Evolutionary conservation across 2,888 invertebrate species (phyloP).

Genomic region (Prenolepis imparis): DNA sequence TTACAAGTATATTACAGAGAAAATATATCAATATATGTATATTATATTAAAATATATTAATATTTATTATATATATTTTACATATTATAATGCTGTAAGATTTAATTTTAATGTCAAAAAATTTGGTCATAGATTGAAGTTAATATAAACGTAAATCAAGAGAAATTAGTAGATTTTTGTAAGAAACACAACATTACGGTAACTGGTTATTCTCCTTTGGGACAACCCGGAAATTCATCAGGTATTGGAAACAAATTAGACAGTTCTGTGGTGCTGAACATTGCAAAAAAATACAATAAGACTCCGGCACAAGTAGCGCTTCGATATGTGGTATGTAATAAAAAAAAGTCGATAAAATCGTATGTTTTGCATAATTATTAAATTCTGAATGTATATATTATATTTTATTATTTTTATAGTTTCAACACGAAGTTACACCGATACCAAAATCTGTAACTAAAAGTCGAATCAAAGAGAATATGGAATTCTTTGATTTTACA

Average conservation of each 20-base stretch:
- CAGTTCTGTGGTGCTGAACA: constrained; percentile 88
- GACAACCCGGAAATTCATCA: constrained; percentile 92
- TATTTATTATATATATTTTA: background rate
- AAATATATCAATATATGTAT: background rate
- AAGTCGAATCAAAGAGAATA: constrained; percentile 89
- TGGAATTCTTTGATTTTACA: constrained; percentile 89
- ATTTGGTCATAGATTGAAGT: constrained; percentile 90
- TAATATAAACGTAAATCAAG: constrained; percentile 92
- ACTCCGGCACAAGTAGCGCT: constrained; percentile 90
- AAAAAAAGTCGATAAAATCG: background rate
- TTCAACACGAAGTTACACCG: constrained; percentile 86
- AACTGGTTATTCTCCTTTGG: constrained; percentile 94
- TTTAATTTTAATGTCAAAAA: background rate
- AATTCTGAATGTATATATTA: background rate
- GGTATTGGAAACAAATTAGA: constrained; percentile 90
- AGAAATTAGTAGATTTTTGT: constrained; percentile 90
- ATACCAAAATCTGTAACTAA: constrained; percentile 90
- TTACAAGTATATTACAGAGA: background rate
- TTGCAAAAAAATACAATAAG: constrained; percentile 90
- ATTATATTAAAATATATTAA: background rate
- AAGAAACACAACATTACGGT: constrained; percentile 89
- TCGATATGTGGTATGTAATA: constrained; percentile 87
- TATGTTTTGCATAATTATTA: constrained; percentile 6
- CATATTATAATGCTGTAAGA: background rate
- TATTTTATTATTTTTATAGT: constrained; percentile 61